Evolutionary conservation across 2,888 invertebrate species (phyloP), one percentile per base, ranked within the genome.

Genomic region (Dryocosmus kuriphilus): DNA sequence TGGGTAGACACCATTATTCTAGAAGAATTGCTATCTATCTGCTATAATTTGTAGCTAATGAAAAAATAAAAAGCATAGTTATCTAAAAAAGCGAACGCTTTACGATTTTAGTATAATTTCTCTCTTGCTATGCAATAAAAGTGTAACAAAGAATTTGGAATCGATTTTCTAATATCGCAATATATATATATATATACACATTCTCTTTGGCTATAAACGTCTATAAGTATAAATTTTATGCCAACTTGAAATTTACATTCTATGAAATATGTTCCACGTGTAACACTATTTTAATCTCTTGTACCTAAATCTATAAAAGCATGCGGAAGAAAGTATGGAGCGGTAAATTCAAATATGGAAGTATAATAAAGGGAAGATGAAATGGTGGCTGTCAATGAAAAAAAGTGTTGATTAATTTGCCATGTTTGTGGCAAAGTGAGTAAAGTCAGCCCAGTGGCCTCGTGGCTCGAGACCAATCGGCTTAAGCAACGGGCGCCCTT

Each of bases 401-500:
- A 51, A 71, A 27, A 27, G n/a, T 71, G 71, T 67, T 67, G 67
- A 67, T 67, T 51, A 71, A 71, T 32, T 71, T 32, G 9, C 24
- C 16, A 30, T 11, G n/a, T 32, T 65, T 41, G 78, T 65, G 65
- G 11, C 24, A 41, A 41, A 65, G 76, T 76, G 73, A 14, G n/a
- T 38, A 41, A 65, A 63, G 76, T 75, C 75, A 16, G 38, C 61
- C 75, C 27, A 55, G 57, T 77, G 73, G 60, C 73, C 79, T 60
- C 73, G 55, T 78, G 74, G 79, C 77, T n/a, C n/a, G n/a, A n/a
- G n/a, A n/a, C 75, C 61, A 71, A 41, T 75, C 32, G n/a, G 75
- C 78, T 82, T 79, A 71, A 81, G 84, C 63, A 80, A 80, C 55
- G 62, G 74, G 75, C 74, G 77, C 75, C 81, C 79, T 78, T 81